Conservation (phyloP, 1,140 invertebrate species). For the Drosophila quadrilineata region DNA sequence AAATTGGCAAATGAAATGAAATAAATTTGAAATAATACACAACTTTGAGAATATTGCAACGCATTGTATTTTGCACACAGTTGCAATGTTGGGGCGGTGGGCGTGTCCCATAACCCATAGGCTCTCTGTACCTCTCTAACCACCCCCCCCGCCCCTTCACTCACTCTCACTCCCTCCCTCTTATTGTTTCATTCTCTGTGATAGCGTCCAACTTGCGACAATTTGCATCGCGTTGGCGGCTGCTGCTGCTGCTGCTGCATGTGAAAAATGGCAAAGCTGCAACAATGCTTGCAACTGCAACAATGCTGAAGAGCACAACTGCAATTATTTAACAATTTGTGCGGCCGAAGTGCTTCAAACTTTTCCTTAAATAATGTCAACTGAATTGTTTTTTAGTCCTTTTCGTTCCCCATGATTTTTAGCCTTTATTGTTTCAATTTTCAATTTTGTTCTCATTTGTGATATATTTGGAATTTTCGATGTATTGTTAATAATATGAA, state of each 20-base stretch:
- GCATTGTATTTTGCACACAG: no score
- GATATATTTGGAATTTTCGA: no score
- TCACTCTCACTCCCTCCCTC: background rate
- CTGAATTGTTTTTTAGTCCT: conserved; percentile 22
- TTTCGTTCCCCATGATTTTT: background rate
- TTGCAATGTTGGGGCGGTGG: no score
- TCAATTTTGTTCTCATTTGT: background rate
- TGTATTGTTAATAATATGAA: no score
- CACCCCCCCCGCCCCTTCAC: no score
- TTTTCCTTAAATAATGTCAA: conserved; percentile 32
- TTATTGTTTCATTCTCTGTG: no score
- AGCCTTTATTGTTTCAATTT: background rate
- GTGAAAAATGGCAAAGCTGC: conserved; percentile 52
- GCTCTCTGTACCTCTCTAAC: no score
- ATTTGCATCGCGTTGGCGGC: conserved; percentile 50
- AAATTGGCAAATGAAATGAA: conserved; percentile 25
- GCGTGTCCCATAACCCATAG: no score
- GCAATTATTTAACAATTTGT: conserved; percentile 77
- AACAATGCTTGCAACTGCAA: conserved; percentile 19
- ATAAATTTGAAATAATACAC: conserved; percentile 31
- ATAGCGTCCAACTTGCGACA: no score
- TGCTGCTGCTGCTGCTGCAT: conserved; percentile 23
- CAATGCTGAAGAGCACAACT: conserved; percentile 47
- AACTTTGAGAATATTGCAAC: conserved; percentile 1
- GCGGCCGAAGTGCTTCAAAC: conserved; percentile 37